A percentile compares a stretch with the other conserved stretches of the same genome.
Conservation (phyloP, 53 echinoderm and acorn worm species). For the Echinarachnius parma region DNA sequence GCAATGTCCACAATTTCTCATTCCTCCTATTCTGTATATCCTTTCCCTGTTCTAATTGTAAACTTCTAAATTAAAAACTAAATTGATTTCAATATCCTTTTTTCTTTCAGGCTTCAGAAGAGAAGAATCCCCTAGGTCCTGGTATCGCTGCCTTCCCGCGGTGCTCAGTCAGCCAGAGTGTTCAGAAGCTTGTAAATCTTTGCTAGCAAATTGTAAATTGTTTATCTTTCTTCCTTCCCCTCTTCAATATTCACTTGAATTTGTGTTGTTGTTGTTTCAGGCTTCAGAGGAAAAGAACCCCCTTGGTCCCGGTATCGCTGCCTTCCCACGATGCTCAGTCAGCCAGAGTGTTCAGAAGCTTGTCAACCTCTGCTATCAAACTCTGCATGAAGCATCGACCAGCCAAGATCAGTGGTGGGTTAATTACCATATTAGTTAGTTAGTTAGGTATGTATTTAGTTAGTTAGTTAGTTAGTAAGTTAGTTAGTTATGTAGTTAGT, state of each 20-base stretch:
- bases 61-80: too few species aligned
- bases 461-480: too few species aligned
- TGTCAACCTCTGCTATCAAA: slow-evolving; percentile 69
- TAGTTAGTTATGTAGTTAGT: too few species aligned
- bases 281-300: slow-evolving; percentile 10
- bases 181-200: slow-evolving; percentile 61
- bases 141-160: slow-evolving; percentile 34
- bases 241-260: background rate
- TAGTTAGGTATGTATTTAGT: too few species aligned
- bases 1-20: too few species aligned
- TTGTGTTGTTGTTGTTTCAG: background rate
- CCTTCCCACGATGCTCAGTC: slow-evolving; percentile 43
- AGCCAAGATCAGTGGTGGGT: slow-evolving; percentile 33
- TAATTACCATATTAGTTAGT: too few species aligned
- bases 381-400: slow-evolving; percentile 75
- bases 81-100: too few species aligned
- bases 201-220: slow-evolving; percentile 79
- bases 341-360: slow-evolving; percentile 74
- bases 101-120: too few species aligned
- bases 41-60: too few species aligned
- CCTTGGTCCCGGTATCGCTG: slow-evolving; percentile 18
- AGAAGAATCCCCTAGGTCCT: slow-evolving; percentile 20
- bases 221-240: too few species aligned
- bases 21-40: too few species aligned
- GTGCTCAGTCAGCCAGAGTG: slow-evolving; percentile 65